These are phyloP conservation scores for Hylia prasina DNA, from an alignment of 2,113 vertebrate genomes.

Conservation along the genomic window DNA sequence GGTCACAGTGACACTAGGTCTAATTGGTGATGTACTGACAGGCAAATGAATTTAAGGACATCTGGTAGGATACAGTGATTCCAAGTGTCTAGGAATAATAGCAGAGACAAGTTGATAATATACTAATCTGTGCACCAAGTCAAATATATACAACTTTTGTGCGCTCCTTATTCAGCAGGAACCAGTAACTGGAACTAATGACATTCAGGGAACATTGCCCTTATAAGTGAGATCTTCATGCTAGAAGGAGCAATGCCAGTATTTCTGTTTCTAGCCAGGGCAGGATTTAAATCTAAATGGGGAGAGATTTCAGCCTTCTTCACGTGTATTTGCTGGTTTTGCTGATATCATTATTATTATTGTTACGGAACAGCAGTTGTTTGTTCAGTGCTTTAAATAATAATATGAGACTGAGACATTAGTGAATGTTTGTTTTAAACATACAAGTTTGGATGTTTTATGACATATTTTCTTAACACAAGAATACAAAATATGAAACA, in stretches of 20 bases:
- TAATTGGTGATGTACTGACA: neutral
- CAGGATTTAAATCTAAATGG: conserved; percentile 39
- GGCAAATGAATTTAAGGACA: neutral
- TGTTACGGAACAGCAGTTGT: neutral
- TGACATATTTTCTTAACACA: conserved; percentile 27
- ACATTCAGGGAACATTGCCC: conserved; percentile 57
- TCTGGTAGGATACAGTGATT: neutral
- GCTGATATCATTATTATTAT: neutral
- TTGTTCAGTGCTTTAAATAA: conserved; percentile 40
- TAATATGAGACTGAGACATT: neutral
- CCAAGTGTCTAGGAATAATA: neutral
- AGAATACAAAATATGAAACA: neutral
- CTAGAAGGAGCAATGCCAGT: conserved; percentile 36
- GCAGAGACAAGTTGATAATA: neutral
- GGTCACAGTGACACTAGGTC: neutral
- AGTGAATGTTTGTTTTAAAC: neutral
- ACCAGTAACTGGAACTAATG: conserved; percentile 40
- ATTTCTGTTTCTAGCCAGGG: conserved; percentile 11
- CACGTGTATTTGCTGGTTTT: neutral
- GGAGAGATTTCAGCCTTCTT: neutral
- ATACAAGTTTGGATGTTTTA: conserved; percentile 8
- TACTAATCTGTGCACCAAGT: conserved; percentile 7
- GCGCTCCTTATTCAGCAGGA: conserved; percentile 37
- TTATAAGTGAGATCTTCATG: conserved; percentile 51
- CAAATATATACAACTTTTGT: conserved; percentile 8